Percentiles rank a stretch among this genome's conserved stretches.
These are phyloP conservation scores for Ptychobarbus kaznakovi DNA, from an alignment of 2,797 vertebrate genomes.

Conservation along the genomic window DNA sequence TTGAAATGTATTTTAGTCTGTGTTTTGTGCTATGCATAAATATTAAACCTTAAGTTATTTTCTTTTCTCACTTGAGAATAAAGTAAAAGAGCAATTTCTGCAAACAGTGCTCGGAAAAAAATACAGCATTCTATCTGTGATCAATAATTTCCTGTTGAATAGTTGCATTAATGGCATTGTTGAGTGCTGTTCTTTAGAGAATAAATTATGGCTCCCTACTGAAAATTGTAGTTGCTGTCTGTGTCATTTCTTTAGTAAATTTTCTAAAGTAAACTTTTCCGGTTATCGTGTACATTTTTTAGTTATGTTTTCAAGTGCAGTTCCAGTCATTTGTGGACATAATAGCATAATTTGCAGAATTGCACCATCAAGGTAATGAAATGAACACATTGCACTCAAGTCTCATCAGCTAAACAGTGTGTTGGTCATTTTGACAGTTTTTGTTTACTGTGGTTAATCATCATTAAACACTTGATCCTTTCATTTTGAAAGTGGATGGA, in stretches of 20 bases:
- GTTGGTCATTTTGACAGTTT: neutral
- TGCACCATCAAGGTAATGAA: slow-evolving; percentile 12
- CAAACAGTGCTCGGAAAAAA: no score
- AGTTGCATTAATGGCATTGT: neutral
- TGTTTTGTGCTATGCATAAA: neutral
- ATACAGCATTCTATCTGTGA: neutral
- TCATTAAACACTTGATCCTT: neutral
- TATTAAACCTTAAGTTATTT: neutral
- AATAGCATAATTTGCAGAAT: neutral
- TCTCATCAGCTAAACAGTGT: neutral
- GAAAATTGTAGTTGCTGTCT: neutral
- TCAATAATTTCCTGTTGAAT: neutral
- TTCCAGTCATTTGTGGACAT: neutral
- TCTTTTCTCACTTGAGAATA: neutral
- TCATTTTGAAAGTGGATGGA: slow-evolving; percentile 12
- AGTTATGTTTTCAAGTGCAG: neutral
- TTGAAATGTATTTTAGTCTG: neutral
- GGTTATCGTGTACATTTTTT: neutral
- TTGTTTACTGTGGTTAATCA: neutral
- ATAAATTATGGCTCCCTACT: neutral
- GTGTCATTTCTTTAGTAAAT: neutral
- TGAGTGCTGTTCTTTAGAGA: neutral
- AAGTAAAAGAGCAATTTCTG: no score
- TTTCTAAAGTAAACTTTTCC: neutral
- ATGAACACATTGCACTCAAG: neutral